phyloP scores from a whole-genome alignment of 2,888 invertebrate genomes.

The Antheraea assamensis region DNA sequence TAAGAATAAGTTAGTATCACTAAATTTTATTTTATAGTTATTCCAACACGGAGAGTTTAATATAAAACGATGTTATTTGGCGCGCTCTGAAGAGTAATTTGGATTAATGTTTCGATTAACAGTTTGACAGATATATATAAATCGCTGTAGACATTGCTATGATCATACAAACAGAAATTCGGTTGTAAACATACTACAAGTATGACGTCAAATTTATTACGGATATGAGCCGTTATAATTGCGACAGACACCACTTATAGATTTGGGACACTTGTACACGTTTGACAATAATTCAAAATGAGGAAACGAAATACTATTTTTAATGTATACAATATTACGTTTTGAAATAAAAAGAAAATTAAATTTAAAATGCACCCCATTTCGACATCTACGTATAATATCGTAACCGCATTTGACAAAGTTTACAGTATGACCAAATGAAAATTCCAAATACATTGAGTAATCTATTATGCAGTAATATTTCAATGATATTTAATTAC shows the following conservation, averaged over 20 bases:
- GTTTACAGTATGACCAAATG: too few relatives aligned
- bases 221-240: slow-evolving; percentile 38
- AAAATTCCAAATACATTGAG: too few relatives aligned
- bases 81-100: neutral
- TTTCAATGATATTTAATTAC: too few relatives aligned
- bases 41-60: neutral
- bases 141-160: neutral
- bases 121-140: neutral
- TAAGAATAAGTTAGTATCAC: too few relatives aligned
- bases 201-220: slow-evolving; percentile 36
- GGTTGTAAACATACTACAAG: slow-evolving; percentile 37
- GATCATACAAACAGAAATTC: slow-evolving; percentile 29
- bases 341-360: neutral
- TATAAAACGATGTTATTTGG: neutral
- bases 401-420: too few relatives aligned
- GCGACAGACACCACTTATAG: slow-evolving; percentile 60
- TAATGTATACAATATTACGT: neutral
- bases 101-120: neutral
- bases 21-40: too few relatives aligned
- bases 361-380: neutral
- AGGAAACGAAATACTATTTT: neutral
- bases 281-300: slow-evolving; percentile 14
- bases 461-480: too few relatives aligned
- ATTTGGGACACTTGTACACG: slow-evolving; percentile 57
- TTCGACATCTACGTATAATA: too few relatives aligned